Percentiles rank a stretch among this genome's conserved stretches.
Evolutionary conservation across 2,888 invertebrate species (phyloP).

Genomic region (Stictocephala bisonia): DNA sequence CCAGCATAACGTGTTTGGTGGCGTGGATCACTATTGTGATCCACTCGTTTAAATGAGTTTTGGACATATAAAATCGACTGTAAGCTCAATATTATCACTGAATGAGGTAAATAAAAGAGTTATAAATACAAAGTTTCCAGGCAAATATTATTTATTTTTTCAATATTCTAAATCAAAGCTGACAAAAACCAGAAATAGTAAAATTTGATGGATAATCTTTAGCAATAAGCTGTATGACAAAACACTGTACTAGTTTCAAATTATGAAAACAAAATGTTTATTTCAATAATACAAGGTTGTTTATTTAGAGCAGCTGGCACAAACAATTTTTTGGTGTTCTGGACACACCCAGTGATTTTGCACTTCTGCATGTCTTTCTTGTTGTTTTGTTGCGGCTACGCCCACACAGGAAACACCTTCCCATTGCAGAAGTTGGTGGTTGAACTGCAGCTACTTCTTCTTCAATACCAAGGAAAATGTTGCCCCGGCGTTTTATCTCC

Average conservation of each 20-base stretch:
- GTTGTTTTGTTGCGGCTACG: conserved; percentile 31
- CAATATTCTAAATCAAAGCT: neutral
- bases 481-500: conserved; percentile 13
- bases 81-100: neutral
- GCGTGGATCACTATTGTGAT: conserved; percentile 30
- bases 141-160: neutral
- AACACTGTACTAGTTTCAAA: neutral
- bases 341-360: conserved; percentile 28
- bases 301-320: conserved; percentile 8
- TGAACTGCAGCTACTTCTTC: too few relatives aligned
- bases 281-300: too few relatives aligned
- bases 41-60: conserved; percentile 4
- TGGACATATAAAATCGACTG: too few relatives aligned
- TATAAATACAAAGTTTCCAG: neutral
- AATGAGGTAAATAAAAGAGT: neutral
- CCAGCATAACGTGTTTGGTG: neutral
- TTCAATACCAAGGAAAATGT: conserved; percentile 8
- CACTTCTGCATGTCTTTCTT: conserved; percentile 26
- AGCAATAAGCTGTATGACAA: neutral
- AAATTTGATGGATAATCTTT: neutral
- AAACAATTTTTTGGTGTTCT: conserved; percentile 34
- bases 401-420: conserved; percentile 14
- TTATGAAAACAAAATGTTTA: neutral
- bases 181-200: neutral
- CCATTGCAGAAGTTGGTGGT: neutral